Evolutionary conservation across 2,888 invertebrate species (phyloP), one percentile per base, ranked within the genome.

Genomic region (Mesoligia furuncula): DNA sequence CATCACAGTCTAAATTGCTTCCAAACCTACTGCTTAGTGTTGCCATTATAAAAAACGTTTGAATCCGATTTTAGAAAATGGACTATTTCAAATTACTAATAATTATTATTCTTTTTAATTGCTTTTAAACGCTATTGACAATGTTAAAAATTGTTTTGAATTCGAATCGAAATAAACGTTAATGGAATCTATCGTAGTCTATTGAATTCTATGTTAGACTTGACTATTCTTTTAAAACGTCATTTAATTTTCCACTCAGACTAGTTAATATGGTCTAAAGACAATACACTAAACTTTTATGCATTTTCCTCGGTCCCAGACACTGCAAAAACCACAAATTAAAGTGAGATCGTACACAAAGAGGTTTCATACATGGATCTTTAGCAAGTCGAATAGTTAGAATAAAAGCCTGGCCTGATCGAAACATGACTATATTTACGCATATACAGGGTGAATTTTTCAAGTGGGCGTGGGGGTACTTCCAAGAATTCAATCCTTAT

Each of bases 1-100:
- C 78, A 87, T 87, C 85, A 85, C 87, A 89, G 89, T 81, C 81
- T 81, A 87, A 79, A 88, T 88, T 87, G 68, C 85, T 84, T 87
- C 54, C 71, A 79, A 85, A 79, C 69, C 75, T 87, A 85, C 75
- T 75, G 48, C 61, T 81, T n/a, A 86, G 27, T 85, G 62, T 82
- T 81, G 76, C 88, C 74, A 82, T 54, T 85, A 67, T 75, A 78
- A 69, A 77, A 75, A 77, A 61, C 24, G 45, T 42, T 77, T 73
- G 69, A 85, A 76, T 64, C 20, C 20, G 48, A 73, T 70, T 57
- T 73, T 70, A 64, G 54, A 73, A 75, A 83, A 70, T 80, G 74
- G 67, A 76, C 59, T 83, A 79, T 86, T 69, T 73, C 36, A 70
- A 84, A 62, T 48, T 31, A 51, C 39, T 64, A 61, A 74, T 61